Conservation (phyloP, 2,888 invertebrate species). For the Cyclophora punctaria region DNA sequence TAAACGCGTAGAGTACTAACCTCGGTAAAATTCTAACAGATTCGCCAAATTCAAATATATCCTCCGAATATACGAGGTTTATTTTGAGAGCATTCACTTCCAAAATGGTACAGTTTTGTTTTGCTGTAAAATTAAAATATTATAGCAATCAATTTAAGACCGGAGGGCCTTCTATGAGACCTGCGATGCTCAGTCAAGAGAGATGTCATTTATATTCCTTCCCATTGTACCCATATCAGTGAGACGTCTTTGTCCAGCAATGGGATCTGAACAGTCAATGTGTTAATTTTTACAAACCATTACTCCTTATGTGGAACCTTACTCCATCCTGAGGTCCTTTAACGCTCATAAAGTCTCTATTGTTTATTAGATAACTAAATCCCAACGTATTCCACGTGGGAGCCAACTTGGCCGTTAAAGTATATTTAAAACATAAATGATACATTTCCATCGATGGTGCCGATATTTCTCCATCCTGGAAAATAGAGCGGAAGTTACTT, state of each 20-base stretch:
- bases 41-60: conserved; percentile 42
- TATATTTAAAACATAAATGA: conserved; percentile 55
- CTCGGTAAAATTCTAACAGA: conserved; percentile 58
- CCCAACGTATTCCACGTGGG: conserved; percentile 57
- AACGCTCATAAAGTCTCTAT: conserved; percentile 51
- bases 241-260: too few relatives aligned
- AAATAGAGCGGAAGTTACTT: conserved; percentile 4
- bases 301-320: conserved; percentile 32
- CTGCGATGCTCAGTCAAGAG: too few relatives aligned
- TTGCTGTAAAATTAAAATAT: too few relatives aligned
- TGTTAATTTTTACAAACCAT: conserved; percentile 28
- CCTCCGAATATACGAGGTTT: conserved; percentile 37
- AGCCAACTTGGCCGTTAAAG: conserved; percentile 57
- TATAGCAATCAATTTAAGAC: too few relatives aligned
- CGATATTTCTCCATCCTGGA: conserved; percentile 46
- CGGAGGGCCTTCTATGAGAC: too few relatives aligned
- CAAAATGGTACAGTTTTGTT: conserved; percentile 22
- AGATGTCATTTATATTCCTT: too few relatives aligned
- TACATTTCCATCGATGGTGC: conserved; percentile 40
- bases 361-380: conserved; percentile 49
- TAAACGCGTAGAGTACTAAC: conserved; percentile 19
- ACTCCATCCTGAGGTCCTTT: conserved; percentile 49
- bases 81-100: conserved; percentile 51
- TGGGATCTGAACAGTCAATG: too few relatives aligned
- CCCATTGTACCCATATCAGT: too few relatives aligned